phyloP scores from a whole-genome alignment of 2,888 invertebrate genomes.

The Magallana nippona region DNA sequence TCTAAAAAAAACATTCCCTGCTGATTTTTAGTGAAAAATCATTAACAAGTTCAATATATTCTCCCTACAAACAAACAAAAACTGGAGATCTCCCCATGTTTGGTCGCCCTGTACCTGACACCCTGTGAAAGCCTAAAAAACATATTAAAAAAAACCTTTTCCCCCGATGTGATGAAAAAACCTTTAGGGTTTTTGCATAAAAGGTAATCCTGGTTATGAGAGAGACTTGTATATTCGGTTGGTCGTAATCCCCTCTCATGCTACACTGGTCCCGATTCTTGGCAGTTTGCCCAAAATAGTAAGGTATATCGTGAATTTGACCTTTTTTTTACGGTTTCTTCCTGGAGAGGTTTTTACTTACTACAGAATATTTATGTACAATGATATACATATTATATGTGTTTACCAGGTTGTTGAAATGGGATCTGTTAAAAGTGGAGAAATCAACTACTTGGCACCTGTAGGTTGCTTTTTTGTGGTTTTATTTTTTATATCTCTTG shows the following conservation, averaged over 20 bases:
- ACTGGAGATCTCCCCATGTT: not conserved
- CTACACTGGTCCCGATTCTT: not conserved
- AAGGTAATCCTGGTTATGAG: slow-evolving; percentile 21
- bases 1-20: not conserved
- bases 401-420: not conserved
- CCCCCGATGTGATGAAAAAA: not conserved
- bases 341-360: not conserved
- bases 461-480: too few relatives aligned
- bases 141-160: not conserved
- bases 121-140: not conserved
- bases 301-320: slow-evolving; percentile 20
- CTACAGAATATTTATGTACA: not conserved
- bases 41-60: not conserved
- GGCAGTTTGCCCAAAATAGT: slow-evolving; percentile 8
- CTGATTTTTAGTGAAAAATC: not conserved
- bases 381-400: not conserved
- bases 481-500: too few relatives aligned
- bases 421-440: not conserved
- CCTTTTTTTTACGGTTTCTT: not conserved
- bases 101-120: not conserved
- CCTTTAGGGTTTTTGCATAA: not conserved
- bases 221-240: not conserved
- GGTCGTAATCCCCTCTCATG: not conserved
- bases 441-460: too few relatives aligned
- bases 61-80: not conserved